Percentiles rank a stretch among this genome's conserved stretches.
These are phyloP conservation scores for Macrobrachium nipponense DNA, from an alignment of 1,140 invertebrate genomes.

Conservation along the genomic window DNA sequence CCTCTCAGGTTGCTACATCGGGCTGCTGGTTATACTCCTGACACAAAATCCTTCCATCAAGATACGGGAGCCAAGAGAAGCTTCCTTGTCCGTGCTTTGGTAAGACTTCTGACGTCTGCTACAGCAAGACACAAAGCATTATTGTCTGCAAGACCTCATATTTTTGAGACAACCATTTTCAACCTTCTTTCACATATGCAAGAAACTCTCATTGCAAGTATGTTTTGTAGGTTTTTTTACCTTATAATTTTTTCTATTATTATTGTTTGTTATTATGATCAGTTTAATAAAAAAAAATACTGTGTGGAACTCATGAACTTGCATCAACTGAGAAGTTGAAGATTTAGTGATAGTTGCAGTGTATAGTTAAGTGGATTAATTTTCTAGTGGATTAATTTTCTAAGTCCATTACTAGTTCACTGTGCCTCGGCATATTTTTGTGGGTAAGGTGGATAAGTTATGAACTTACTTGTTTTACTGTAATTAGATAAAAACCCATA, in stretches of 20 bases:
- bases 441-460: too few relatives aligned
- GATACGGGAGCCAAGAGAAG: constrained; percentile 71
- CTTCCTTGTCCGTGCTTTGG: constrained; percentile 74
- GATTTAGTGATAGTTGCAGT: too few relatives aligned
- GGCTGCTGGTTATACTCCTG: constrained; percentile 73
- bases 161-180: constrained; percentile 72
- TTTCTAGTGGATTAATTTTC: too few relatives aligned
- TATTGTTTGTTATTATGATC: neutral
- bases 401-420: too few relatives aligned
- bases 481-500: too few relatives aligned
- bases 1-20: constrained; percentile 73
- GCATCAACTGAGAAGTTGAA: too few relatives aligned
- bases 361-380: too few relatives aligned
- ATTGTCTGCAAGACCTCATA: constrained; percentile 70
- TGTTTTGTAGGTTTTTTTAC: constrained; percentile 63
- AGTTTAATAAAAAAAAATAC: too few relatives aligned
- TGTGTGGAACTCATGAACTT: too few relatives aligned
- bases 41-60: constrained; percentile 66
- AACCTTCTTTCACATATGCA: constrained; percentile 76
- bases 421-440: too few relatives aligned
- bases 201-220: constrained; percentile 72
- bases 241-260: neutral
- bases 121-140: constrained; percentile 73
- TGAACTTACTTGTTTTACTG: too few relatives aligned
- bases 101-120: constrained; percentile 74